phyloP scores from a whole-genome alignment of 2,113 vertebrate species.

The Tautogolabrus adspersus region DNA sequence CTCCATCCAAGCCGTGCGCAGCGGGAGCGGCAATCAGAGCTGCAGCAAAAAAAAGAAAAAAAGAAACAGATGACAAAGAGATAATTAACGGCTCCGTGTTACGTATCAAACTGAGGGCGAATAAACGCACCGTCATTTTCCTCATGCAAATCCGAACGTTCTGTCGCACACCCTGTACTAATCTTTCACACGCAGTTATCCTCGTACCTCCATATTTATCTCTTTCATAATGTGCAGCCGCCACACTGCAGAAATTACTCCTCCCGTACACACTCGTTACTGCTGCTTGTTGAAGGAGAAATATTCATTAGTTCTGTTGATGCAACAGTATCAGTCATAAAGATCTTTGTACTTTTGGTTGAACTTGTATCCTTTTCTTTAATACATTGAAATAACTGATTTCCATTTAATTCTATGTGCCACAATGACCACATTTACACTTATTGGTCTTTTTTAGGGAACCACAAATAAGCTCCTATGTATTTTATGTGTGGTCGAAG shows the following conservation, averaged over 20 bases:
- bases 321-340: background rate
- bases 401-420: too few species aligned
- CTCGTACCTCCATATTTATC: conserved; percentile 8
- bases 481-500: too few species aligned
- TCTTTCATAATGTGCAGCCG: conserved; percentile 10
- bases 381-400: too few species aligned
- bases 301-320: background rate
- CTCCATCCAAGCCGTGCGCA: conserved; percentile 21
- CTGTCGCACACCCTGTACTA: conserved; percentile 28
- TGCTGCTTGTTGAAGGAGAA: background rate
- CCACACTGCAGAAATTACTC: background rate
- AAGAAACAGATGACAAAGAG: conserved; percentile 52
- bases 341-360: too few species aligned
- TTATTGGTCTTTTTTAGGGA: too few species aligned
- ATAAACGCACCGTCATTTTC: conserved; percentile 44
- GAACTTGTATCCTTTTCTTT: too few species aligned
- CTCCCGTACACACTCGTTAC: background rate
- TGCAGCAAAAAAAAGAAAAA: conserved; percentile 20
- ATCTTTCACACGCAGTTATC: conserved; percentile 32
- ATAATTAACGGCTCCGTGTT: conserved; percentile 68
- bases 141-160: conserved; percentile 29
- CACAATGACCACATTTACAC: too few species aligned
- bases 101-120: conserved; percentile 57
- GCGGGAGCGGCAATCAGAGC: conserved; percentile 59
- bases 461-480: too few species aligned